Evolutionary conservation across 2,888 invertebrate species (phyloP).

Genomic region (Eupeodes latifasciatus): DNA sequence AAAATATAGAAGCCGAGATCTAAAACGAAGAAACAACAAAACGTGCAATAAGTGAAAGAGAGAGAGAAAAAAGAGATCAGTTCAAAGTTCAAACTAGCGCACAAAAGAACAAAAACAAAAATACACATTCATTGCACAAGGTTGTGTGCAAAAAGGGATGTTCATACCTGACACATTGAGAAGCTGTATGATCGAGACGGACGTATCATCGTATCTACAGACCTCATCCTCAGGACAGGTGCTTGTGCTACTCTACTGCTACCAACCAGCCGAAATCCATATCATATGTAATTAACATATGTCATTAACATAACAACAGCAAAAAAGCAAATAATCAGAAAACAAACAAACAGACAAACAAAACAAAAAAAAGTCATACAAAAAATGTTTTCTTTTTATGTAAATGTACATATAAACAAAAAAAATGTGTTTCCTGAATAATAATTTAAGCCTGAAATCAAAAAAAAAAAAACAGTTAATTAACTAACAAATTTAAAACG

Average conservation of each 20-base stretch:
- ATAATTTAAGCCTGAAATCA: background rate
- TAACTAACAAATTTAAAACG: slow-evolving; percentile 44
- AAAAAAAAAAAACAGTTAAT: slow-evolving; percentile 26
- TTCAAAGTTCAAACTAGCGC: slow-evolving; percentile 10
- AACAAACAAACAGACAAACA: slow-evolving; percentile 35
- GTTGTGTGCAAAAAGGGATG: slow-evolving; percentile 85
- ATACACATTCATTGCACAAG: slow-evolving; percentile 52
- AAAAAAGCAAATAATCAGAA: slow-evolving; percentile 63
- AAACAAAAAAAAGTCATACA: slow-evolving; percentile 65
- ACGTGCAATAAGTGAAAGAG: background rate
- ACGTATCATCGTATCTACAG: slow-evolving; percentile 97
- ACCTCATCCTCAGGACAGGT: slow-evolving; percentile 98
- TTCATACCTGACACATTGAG: slow-evolving; percentile 96
- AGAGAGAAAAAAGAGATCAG: background rate
- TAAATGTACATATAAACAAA: slow-evolving; percentile 14
- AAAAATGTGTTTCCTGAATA: slow-evolving; percentile 51
- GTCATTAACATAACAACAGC: slow-evolving; percentile 80
- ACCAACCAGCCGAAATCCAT: slow-evolving; percentile 81
- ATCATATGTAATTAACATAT: slow-evolving; percentile 81
- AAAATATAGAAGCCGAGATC: background rate
- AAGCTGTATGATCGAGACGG: slow-evolving; percentile 98
- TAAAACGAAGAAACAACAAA: background rate
- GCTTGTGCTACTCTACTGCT: slow-evolving; percentile 81
- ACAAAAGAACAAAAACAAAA: slow-evolving; percentile 13
- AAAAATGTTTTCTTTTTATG: slow-evolving; percentile 59